Conservation (phyloP, 2,113 vertebrate species). For the Caranx ignobilis region DNA sequence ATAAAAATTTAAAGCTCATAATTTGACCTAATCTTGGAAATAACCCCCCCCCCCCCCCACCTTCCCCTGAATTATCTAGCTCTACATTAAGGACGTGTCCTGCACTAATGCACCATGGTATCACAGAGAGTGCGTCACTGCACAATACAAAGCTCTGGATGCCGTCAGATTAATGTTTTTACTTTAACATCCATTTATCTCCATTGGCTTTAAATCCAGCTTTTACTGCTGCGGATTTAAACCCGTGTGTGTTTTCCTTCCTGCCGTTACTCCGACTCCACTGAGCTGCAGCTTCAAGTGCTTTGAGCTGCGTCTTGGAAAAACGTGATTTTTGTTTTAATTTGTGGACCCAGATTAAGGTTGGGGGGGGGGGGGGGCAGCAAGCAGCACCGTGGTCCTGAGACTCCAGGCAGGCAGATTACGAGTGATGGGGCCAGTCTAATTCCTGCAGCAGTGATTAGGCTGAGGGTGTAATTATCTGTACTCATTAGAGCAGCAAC, state of each 20-base stretch:
- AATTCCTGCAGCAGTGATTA: slow-evolving; percentile 52
- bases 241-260: neutral
- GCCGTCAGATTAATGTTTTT: slow-evolving; percentile 34
- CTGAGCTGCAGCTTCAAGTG: neutral
- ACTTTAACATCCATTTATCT: slow-evolving; percentile 26
- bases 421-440: slow-evolving; percentile 34
- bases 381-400: neutral
- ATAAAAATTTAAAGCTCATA: neutral
- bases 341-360: slow-evolving; percentile 48
- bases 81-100: neutral
- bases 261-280: neutral
- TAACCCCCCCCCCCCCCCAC: too few species aligned
- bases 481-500: slow-evolving; percentile 27
- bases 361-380: slow-evolving; percentile 19
- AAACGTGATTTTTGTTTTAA: slow-evolving; percentile 22
- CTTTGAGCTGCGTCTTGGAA: neutral
- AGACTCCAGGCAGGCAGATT: slow-evolving; percentile 47
- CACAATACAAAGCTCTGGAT: neutral
- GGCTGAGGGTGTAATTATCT: slow-evolving; percentile 58
- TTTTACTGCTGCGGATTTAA: slow-evolving; percentile 5
- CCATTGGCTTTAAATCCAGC: slow-evolving; percentile 27
- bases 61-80: neutral
- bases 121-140: neutral
- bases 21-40: neutral
- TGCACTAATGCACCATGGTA: neutral